These are phyloP conservation scores for Corythornis leucogaster DNA, from an alignment of 2,797 vertebrate species.

Conservation along the genomic window DNA sequence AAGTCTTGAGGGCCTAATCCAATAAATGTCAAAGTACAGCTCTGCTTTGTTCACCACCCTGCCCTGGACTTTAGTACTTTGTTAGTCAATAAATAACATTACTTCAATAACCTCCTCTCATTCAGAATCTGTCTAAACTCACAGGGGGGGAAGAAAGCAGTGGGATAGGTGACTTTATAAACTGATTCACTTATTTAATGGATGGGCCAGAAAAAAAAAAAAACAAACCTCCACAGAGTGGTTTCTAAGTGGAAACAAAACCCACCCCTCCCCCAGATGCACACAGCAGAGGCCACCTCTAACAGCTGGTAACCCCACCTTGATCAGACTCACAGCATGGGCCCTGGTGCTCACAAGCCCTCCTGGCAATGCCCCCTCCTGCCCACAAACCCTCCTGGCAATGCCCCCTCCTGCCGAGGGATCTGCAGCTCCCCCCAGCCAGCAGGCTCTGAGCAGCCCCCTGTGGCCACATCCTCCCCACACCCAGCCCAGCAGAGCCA, in stretches of 20 bases:
- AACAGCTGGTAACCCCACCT: neutral
- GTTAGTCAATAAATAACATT: conserved; percentile 65
- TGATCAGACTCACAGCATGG: neutral
- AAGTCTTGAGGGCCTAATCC: neutral
- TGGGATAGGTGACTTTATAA: neutral
- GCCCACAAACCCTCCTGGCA: neutral
- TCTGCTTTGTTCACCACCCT: neutral
- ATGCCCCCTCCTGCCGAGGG: neutral
- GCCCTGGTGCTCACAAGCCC: neutral
- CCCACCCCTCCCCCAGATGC: neutral
- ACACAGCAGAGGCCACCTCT: neutral
- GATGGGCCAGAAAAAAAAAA: neutral
- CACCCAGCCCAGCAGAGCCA: neutral
- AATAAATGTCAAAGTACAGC: conserved; percentile 36
- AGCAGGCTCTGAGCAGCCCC: neutral
- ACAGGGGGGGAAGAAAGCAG: neutral
- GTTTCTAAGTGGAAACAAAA: neutral
- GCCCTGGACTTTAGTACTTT: conserved; percentile 17
- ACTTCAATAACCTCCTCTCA: neutral
- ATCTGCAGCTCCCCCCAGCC: neutral
- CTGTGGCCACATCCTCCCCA: neutral
- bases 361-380: neutral
- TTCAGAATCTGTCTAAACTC: neutral
- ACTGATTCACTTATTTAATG: neutral
- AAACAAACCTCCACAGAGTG: neutral